Conservation (phyloP, 2,113 vertebrate genomes). For the Myotis brandtii region DNA sequence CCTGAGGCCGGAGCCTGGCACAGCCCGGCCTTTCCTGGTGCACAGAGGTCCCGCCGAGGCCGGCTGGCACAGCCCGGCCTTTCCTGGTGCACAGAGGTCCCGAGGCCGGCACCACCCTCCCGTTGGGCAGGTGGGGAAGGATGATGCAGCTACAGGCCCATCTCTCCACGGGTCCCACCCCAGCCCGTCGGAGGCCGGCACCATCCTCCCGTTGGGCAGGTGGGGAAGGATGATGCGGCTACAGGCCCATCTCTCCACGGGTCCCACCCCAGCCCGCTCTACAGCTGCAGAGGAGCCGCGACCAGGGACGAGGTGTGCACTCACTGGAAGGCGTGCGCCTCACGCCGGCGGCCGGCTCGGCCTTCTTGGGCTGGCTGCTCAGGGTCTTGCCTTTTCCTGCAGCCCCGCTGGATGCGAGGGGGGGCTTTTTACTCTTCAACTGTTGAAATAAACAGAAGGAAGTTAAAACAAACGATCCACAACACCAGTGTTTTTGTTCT, state of each 20-base stretch:
- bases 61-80: too few species aligned
- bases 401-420: background rate
- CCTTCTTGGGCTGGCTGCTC: slow-evolving; percentile 47
- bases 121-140: fast-evolving
- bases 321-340: slow-evolving; percentile 69
- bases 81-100: background rate
- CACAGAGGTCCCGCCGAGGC: background rate
- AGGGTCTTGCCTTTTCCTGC: slow-evolving; percentile 42
- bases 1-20: background rate
- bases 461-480: background rate
- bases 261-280: fast-evolving
- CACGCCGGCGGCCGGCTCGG: background rate
- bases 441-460: slow-evolving; percentile 15
- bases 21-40: background rate
- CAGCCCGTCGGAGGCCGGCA: background rate
- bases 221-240: fast-evolving
- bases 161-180: fast-evolving
- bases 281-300: too few species aligned
- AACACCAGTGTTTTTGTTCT: too few species aligned
- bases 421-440: slow-evolving; percentile 75
- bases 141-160: fast-evolving
- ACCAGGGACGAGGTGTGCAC: background rate
- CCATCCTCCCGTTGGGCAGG: fast-evolving
- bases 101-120: too few species aligned
- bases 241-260: fast-evolving